phyloP scores from a whole-genome alignment of 2,797 vertebrate species.

The Semaprochilodus insignis region DNA sequence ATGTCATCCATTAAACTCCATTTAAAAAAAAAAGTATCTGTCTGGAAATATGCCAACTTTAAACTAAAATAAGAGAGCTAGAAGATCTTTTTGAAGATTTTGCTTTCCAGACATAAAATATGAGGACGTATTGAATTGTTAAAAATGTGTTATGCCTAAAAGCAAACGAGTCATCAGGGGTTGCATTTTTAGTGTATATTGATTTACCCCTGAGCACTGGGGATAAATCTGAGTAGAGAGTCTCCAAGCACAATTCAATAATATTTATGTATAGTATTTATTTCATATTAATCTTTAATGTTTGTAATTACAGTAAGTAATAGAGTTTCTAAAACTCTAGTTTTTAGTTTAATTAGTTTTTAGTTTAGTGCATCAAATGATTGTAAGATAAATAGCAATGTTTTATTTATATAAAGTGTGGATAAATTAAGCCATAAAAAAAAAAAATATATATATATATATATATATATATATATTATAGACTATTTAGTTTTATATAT shows the following conservation, averaged over 20 bases:
- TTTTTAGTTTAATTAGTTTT: background rate
- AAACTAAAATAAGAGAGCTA: no score
- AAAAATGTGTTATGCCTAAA: background rate
- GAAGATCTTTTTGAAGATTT: background rate
- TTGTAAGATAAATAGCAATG: background rate
- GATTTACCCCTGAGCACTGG: background rate
- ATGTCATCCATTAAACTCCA: background rate
- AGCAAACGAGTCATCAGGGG: background rate
- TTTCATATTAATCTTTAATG: background rate
- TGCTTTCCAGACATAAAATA: background rate
- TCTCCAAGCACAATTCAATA: background rate
- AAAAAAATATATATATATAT: background rate
- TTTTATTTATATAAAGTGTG: background rate
- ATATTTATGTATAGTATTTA: background rate
- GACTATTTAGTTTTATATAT: no score
- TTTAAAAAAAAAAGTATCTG: background rate
- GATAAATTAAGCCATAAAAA: background rate
- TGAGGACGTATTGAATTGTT: background rate
- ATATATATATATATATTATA: background rate
- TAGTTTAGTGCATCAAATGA: background rate
- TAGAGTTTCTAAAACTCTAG: background rate
- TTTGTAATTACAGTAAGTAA: background rate
- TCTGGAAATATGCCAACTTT: no score
- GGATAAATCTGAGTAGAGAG: background rate
- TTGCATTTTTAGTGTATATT: background rate